Conservation (phyloP, 2,113 vertebrate genomes). For the Gasterosteus aculeatus region DNA sequence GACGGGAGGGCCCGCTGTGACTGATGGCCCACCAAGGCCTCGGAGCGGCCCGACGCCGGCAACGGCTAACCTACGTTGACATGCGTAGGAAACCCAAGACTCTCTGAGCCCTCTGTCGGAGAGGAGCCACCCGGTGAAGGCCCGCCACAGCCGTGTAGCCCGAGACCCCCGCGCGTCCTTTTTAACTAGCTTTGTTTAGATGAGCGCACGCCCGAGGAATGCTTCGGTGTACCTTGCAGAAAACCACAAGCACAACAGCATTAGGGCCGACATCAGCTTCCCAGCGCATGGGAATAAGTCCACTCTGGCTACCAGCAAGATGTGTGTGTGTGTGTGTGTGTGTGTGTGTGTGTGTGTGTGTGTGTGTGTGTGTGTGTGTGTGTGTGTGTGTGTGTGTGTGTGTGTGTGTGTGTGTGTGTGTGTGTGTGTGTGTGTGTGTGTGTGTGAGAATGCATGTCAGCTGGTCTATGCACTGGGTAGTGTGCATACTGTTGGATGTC, state of each 20-base stretch:
- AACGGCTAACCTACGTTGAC: slow-evolving; percentile 83
- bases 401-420: slow-evolving; percentile 35
- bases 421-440: slow-evolving; percentile 41
- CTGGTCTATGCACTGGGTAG: background rate
- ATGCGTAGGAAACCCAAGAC: slow-evolving; percentile 81
- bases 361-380: slow-evolving; percentile 12
- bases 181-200: slow-evolving; percentile 84
- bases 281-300: slow-evolving; percentile 67
- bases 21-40: slow-evolving; percentile 79
- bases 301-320: slow-evolving; percentile 52
- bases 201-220: slow-evolving; percentile 81
- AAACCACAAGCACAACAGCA: slow-evolving; percentile 78
- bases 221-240: slow-evolving; percentile 74
- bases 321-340: background rate
- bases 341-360: slow-evolving; percentile 42
- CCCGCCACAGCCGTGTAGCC: slow-evolving; percentile 65
- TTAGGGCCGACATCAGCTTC: slow-evolving; percentile 61
- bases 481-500: background rate
- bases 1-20: slow-evolving; percentile 63
- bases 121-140: slow-evolving; percentile 79
- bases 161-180: slow-evolving; percentile 63
- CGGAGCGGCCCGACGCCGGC: slow-evolving; percentile 55
- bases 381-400: slow-evolving; percentile 24
- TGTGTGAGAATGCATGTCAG: slow-evolving; percentile 30
- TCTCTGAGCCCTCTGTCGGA: slow-evolving; percentile 69